Base-by-base conservation (phyloP, 2,113 vertebrate genomes). In the Echinops telfairi region DNA sequence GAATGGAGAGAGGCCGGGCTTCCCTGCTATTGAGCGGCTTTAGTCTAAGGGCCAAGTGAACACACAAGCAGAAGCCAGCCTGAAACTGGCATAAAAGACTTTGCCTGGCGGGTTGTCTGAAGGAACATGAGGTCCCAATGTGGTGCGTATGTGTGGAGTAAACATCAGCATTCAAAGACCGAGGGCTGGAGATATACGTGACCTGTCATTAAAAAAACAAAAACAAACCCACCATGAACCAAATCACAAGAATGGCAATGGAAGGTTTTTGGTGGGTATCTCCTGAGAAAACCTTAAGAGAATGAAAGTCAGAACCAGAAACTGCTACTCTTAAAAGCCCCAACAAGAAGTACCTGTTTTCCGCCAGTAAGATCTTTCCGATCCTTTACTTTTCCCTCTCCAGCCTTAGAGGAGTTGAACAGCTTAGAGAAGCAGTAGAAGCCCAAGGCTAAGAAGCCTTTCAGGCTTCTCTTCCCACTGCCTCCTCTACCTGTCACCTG, bases 41-140 rank as follows among this genome's bases (percentile, higher is more conserved):
- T 70, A 10, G 43, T 22, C 4, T 43, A 27, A 75, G 9, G 29
- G 16, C 68, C 66, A 64, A 38, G 62, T 43, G 15, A 29, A 73
- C 23, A 47, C n/a, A 82, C 22, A 66, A 71, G 58, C 81, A 93
- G 88, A 92, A 82, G 16, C 6, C 25, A 73, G 29, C 23, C n/a
- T 84, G 58, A 89, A 92, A 76, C 6, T 60, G 75, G 58, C 85
- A 88, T 89, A 60, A 43, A 86, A 70, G 38, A 86, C 60, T 64
- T 23, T 81, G 19, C 16, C 31, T n/a, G 36, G 16, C 66, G 23
- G 47, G 31, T 33, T 91, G 20, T 33, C 66, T 66, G 3, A 17
- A 84, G 40, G 62, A 19, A 29, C 4, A 31, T 15, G 62, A 82
- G 53, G 83, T 14, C 33, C 36, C 15, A 31, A 62, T 19, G 76